Base-by-base conservation (phyloP, 2,797 vertebrate genomes). In the Argyrosomus regius region DNA sequence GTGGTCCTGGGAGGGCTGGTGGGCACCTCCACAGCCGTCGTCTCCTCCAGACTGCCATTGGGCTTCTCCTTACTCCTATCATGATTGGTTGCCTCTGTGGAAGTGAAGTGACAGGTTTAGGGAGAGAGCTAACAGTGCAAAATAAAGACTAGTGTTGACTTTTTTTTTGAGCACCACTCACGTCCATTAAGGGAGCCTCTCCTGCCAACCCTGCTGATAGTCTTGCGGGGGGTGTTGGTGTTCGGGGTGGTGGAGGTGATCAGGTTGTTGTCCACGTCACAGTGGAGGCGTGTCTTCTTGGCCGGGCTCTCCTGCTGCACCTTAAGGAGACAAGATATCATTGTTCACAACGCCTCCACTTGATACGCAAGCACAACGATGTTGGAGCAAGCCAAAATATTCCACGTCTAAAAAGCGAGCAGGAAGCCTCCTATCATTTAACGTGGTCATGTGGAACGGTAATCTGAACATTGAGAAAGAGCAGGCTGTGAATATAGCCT, bases 41-140 rank as follows among this genome's bases (percentile, higher is more conserved):
- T 95, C 89, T 97, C 97, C 88, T 98, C 98, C 91, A 98, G 88
- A 81, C 97, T 97, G 24, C 98, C 98, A 87, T 99, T 99, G 65
- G 98, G 96, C 85, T 97, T 98, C 72, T 97, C 95, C 91, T 96
- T 98, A 96, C 95, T 97, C 82, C 96, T 97, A 94, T 98, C 97
- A 12, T 98, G 98, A 93, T 96, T 97, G 77, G 96, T 97, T 87
- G 97, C 96, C 93, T 98, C 98, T 87, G 85, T 16, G 58, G 35
- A 66, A 3, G 5, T 81, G 1, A 39, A 41, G 26, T 4, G 46
- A 63, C 24, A 60, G 1, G 13, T 52, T 70, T 57, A 39, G 50
- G 11, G 31, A 35, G 35, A 61, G 9, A 46, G 5, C 60, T 56
- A 14, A 63, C 7, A 20, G 5, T 9, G 11, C 1, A 41, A 72